Conservation (phyloP, 2,797 vertebrate species). For the Poeciliopsis infans region DNA sequence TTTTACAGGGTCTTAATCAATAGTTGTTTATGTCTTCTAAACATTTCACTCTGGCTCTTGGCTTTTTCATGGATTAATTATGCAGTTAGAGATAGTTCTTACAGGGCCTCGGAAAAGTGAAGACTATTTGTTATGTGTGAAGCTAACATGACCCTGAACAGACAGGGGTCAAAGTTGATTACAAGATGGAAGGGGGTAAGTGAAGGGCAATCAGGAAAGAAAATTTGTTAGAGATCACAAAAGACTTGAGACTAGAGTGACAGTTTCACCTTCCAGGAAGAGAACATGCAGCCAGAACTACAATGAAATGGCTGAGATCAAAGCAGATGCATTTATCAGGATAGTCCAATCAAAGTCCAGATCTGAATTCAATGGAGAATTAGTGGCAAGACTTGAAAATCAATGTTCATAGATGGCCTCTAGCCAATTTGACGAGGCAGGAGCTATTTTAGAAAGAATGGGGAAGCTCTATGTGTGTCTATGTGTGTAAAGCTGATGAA, state of each 20-base stretch:
- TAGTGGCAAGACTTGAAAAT: background rate
- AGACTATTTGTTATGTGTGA: background rate
- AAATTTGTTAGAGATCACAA: background rate
- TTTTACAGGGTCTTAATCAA: background rate
- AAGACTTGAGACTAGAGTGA: background rate
- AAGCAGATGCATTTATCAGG: background rate
- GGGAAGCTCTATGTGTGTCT: background rate
- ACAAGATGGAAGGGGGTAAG: background rate
- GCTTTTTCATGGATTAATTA: background rate
- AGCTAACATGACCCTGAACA: background rate
- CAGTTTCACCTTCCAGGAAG: background rate
- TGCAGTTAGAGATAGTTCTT: background rate
- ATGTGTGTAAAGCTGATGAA: background rate
- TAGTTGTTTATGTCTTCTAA: background rate
- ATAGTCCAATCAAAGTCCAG: background rate
- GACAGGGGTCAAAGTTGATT: background rate
- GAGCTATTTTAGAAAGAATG: background rate
- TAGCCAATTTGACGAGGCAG: background rate
- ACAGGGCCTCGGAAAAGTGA: background rate
- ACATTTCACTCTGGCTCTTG: background rate
- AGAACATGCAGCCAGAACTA: background rate
- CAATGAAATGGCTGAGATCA: background rate
- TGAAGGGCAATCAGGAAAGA: background rate
- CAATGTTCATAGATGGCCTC: background rate
- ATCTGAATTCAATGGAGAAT: background rate